Base-by-base conservation (phyloP, 2,113 vertebrate genomes). In the Speoplatyrhinus poulsoni region DNA sequence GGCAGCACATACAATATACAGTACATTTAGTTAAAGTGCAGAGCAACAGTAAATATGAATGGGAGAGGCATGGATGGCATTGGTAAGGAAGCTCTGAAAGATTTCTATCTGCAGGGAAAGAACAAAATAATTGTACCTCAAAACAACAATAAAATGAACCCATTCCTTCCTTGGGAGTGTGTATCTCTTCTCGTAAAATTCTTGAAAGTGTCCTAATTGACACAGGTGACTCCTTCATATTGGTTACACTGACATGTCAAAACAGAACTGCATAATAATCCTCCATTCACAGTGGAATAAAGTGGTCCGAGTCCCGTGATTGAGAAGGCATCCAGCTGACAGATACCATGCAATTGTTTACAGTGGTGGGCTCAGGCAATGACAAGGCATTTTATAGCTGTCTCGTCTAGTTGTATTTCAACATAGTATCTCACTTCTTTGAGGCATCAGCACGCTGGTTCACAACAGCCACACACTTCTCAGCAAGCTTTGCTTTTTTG, bases 341-440 rank as follows among this genome's bases (percentile, higher is more conserved):
- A 90, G 78, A 80, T 75, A 72, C 76, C 75, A 67, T 1, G 15
- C 32, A 80, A 83, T 90, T 90, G 88, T 92, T 92, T 92, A 90
- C 88, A 78, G 86, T 87, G 79, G 78, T 82, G 75, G 80, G 84
- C 80, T 81, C 84, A 79, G 80, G 81, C 81, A 81, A 80, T 81
- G 83, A 87, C 84, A 80, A 70, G 77, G 71, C 76, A 76, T 89
- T 92, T 52, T 90, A 92, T 91, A 83, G 90, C 89, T 79, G 85
- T 88, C 82, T 86, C 74, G 53, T 80, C 65, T 48, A 54, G 88
- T 76, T 77, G 83, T 91, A 91, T 92, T 91, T 93, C 89, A 92
- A 73, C 77, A 68, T 78, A 82, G 77, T 68, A 80, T 84, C 83
- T 91, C 85, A 90, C 79, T 86, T 77, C 82, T 74, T 41, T 15